A percentile compares a stretch with the other conserved stretches of the same genome.
phyloP scores from a whole-genome alignment of 37 sponge, comb jelly and placozoan genomes.

The Cliona cf. orientalis region DNA sequence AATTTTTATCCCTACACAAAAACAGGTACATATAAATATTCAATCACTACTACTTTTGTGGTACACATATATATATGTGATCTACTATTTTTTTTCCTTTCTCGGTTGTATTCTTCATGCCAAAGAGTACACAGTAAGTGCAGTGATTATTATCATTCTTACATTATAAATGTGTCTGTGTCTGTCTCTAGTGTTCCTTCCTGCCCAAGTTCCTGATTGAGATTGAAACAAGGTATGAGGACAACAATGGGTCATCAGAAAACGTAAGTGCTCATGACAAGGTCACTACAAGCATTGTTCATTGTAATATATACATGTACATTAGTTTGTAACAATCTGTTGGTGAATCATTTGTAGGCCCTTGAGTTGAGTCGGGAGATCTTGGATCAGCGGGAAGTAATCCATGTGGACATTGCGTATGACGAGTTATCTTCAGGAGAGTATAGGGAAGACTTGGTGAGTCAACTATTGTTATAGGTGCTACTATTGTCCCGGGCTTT shows the following conservation, averaged over 20 bases:
- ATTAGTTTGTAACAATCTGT: neutral
- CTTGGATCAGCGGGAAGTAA: slow-evolving; percentile 63
- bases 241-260: slow-evolving; percentile 68
- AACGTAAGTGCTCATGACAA: slow-evolving; percentile 70
- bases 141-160: neutral
- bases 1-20: slow-evolving; percentile 78
- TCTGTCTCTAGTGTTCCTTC: slow-evolving; percentile 65
- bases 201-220: slow-evolving; percentile 62
- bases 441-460: slow-evolving; percentile 25
- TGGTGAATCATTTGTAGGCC: slow-evolving; percentile 13
- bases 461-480: neutral
- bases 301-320: neutral
- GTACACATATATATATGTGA: neutral
- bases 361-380: slow-evolving; percentile 37
- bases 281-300: too few species aligned
- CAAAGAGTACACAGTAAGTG: slow-evolving; percentile 59
- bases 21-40: slow-evolving; percentile 33
- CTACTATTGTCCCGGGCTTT: neutral
- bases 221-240: slow-evolving; percentile 69
- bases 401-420: slow-evolving; percentile 66
- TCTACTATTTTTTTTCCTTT: slow-evolving; percentile 18
- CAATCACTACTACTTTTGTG: neutral
- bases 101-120: neutral
- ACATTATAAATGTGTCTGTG: neutral
- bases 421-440: slow-evolving; percentile 54